Evolutionary conservation across 1,140 invertebrate species (phyloP), one percentile per base, ranked within the genome.

Genomic region (Dryas iulia): DNA sequence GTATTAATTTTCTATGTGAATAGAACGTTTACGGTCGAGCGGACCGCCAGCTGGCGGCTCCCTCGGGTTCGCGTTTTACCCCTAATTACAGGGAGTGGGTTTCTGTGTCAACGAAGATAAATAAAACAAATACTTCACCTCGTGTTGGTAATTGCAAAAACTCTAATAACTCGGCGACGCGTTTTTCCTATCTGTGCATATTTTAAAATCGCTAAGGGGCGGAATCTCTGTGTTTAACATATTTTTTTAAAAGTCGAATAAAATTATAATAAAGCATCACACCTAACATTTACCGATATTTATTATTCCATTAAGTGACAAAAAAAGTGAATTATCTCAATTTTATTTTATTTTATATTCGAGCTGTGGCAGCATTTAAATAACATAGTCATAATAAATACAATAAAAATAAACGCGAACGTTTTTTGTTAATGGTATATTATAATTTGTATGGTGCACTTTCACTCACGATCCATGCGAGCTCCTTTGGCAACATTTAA

Each of bases 61-160:
- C 82, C 84, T 72, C 73, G 62, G 76, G 77, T 39, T 75, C 75
- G 74, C 75, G 75, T 70, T 74, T 68, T 69, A 74, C 76, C 79
- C 77, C 71, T 84, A 83, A 87, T 83, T 82, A 81, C 76, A 58
- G 69, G 76, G 77, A 84, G 73, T 82, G 73, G 72, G 78, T 84
- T 82, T 83, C 79, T 87, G 78, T 83, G 83, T 86, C 82, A 82
- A 80, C 77, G 75, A 66, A 69, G 62, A 65, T 70, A 70, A 69
- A 63, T 47, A 64, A 64, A 69, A 35, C 60, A 59, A 30, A 69
- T 53, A 23, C 53, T 25, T 56, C 24, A 56, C 24, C 39, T 56
- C 53, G 21, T 56, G n/a, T 56, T 26, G 25, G 53, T 56, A 56
- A 56, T 25, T 56, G 21, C 61, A 39, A 71, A 69, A 47, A 47